These are phyloP conservation scores for Ctenodactylus gundi DNA, from an alignment of 2,113 vertebrate species.

Conservation along the genomic window DNA sequence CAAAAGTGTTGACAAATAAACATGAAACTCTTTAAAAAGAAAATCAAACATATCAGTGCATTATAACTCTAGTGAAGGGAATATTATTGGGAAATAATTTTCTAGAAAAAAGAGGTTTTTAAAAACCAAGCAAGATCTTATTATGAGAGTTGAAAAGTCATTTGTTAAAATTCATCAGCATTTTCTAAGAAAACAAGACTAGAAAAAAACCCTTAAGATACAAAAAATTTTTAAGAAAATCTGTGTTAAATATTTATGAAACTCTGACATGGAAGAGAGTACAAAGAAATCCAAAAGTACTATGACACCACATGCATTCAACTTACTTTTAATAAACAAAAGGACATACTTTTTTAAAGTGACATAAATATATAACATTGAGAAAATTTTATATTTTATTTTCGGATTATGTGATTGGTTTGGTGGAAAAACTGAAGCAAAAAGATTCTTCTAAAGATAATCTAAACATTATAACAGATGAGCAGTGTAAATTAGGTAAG, in stretches of 20 bases:
- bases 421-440: slow-evolving; percentile 7
- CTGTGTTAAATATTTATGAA: background rate
- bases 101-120: background rate
- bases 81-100: background rate
- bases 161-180: background rate
- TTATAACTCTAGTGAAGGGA: background rate
- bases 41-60: background rate
- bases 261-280: background rate
- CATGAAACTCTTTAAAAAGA: background rate
- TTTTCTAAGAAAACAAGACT: background rate
- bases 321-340: background rate
- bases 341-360: background rate
- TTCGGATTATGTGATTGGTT: background rate
- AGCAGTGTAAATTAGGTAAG: background rate
- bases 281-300: slow-evolving; percentile 11
- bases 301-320: background rate
- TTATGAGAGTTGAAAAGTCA: background rate
- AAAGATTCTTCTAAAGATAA: background rate
- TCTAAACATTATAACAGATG: background rate
- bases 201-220: background rate
- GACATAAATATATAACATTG: background rate
- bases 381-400: background rate
- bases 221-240: background rate
- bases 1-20: background rate
- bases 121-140: background rate